Conservation (phyloP, 2,888 invertebrate genomes). For the Oxystoma pomonae region DNA sequence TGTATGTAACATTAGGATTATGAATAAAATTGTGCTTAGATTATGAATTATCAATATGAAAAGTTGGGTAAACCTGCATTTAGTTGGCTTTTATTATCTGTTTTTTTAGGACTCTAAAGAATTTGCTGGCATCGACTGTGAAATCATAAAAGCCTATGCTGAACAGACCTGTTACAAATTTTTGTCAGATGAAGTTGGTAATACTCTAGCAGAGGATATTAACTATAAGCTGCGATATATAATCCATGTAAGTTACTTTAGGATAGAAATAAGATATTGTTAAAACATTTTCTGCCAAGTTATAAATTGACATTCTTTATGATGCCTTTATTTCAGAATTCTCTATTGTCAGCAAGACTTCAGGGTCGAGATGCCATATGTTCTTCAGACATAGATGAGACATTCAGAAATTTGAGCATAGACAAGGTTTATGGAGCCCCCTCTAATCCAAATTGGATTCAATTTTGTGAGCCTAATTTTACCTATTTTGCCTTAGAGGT, state of each 20-base stretch:
- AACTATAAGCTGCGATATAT: conserved; percentile 44
- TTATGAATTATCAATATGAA: background rate
- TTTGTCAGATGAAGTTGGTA: conserved; percentile 39
- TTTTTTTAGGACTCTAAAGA: conserved; percentile 37
- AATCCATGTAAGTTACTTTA: conserved; percentile 38
- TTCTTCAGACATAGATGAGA: conserved; percentile 41
- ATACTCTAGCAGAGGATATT: conserved; percentile 42
- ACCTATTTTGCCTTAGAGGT: conserved; percentile 42
- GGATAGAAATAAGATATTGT: background rate
- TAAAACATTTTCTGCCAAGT: background rate
- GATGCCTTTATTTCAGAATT: conserved; percentile 43
- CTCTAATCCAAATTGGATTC: conserved; percentile 39
- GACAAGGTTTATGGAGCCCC: conserved; percentile 43
- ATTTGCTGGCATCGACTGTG: conserved; percentile 42
- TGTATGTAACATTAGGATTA: too few relatives aligned
- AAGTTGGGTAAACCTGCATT: background rate
- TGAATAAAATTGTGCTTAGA: too few relatives aligned
- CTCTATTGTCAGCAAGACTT: conserved; percentile 40
- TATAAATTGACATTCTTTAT: too few relatives aligned
- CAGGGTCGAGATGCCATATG: conserved; percentile 39
- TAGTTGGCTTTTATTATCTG: conserved; percentile 9
- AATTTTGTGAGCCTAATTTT: conserved; percentile 37
- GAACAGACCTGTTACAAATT: conserved; percentile 41
- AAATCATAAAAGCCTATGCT: conserved; percentile 39
- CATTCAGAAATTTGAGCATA: conserved; percentile 40